Percentiles rank a stretch among this genome's conserved stretches.
Evolutionary conservation across 2,113 vertebrate species (phyloP).

Genomic region (Pelecanoides urinatrix): DNA sequence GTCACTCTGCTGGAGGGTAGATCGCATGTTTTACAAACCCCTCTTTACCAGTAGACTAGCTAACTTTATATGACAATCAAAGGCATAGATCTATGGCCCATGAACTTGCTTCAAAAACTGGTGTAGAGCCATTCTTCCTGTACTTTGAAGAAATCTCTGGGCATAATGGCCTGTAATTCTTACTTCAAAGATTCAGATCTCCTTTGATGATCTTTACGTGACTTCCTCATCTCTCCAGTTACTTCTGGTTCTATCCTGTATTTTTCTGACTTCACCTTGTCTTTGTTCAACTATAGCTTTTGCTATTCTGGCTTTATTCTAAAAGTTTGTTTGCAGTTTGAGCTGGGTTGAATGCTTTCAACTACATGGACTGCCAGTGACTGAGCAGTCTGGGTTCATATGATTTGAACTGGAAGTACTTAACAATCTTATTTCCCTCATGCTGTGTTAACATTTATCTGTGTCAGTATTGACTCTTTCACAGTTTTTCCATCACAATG

Average conservation of each 20-base stretch:
- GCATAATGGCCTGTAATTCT: neutral
- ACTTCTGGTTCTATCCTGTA: neutral
- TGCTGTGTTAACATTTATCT: neutral
- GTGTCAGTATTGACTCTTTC: neutral
- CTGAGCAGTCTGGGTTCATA: neutral
- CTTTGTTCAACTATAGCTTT: neutral
- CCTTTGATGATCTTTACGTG: neutral
- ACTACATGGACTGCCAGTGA: neutral
- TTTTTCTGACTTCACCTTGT: neutral
- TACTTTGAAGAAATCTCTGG: neutral
- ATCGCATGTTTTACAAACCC: neutral
- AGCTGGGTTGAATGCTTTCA: neutral
- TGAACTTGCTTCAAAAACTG: neutral
- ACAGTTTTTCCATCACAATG: neutral
- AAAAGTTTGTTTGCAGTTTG: neutral
- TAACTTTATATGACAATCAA: neutral
- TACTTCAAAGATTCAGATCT: neutral
- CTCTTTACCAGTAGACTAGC: neutral
- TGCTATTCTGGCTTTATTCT: neutral
- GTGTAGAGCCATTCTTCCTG: neutral
- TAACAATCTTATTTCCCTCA: neutral
- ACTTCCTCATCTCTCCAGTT: neutral
- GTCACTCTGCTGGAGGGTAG: neutral
- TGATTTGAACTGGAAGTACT: neutral
- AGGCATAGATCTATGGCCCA: neutral